Evolutionary conservation across 2,797 vertebrate genomes (phyloP).

Genomic region (Linurgus olivaceus): DNA sequence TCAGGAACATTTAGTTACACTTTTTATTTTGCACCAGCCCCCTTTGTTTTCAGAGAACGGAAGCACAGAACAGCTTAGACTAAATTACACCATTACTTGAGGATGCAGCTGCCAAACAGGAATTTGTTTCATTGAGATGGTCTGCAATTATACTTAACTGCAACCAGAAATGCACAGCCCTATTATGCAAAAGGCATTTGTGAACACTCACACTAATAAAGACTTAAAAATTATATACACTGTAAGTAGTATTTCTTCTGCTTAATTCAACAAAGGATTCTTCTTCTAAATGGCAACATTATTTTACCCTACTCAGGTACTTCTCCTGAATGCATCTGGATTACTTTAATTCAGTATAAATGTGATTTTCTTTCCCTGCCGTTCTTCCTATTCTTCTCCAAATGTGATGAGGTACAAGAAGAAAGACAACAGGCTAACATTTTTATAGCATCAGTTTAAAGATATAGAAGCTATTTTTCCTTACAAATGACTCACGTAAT

Average conservation of each 20-base stretch:
- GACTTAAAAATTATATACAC: neutral
- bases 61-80: slow-evolving; percentile 31
- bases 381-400: neutral
- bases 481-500: neutral
- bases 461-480: neutral
- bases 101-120: slow-evolving; percentile 70
- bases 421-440: neutral
- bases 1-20: slow-evolving; percentile 32
- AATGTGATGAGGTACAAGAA: neutral
- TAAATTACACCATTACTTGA: slow-evolving; percentile 52
- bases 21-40: slow-evolving; percentile 36
- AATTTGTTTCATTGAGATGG: slow-evolving; percentile 54
- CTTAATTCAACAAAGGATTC: neutral
- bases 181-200: neutral
- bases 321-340: neutral
- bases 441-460: neutral
- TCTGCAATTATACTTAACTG: neutral
- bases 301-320: neutral
- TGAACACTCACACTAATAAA: neutral
- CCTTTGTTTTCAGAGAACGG: slow-evolving; percentile 61
- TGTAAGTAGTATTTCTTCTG: neutral
- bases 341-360: neutral
- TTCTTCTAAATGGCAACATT: neutral
- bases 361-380: neutral
- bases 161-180: neutral